Evolutionary conservation across 2,888 invertebrate genomes (phyloP).

Genomic region (Oscheius sp.): DNA sequence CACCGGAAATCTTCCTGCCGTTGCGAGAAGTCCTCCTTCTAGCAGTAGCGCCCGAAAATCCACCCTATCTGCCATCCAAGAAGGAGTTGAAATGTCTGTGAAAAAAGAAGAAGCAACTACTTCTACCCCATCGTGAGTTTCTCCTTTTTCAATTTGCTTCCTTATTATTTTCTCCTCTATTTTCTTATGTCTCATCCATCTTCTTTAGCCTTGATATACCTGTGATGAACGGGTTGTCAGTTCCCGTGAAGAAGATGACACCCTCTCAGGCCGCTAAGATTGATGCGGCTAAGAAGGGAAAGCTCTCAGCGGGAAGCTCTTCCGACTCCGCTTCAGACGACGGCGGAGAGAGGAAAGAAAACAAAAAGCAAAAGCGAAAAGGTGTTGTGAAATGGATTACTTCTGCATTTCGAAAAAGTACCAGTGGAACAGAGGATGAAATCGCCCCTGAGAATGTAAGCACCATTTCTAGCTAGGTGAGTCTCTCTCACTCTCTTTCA

Average conservation of each 20-base stretch:
- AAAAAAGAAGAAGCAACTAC: slow-evolving; percentile 6
- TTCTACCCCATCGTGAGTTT: background rate
- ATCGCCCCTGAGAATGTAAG: slow-evolving; percentile 37
- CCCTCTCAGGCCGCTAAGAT: slow-evolving; percentile 28
- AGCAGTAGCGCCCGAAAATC: slow-evolving; percentile 42
- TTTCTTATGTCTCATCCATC: slow-evolving; percentile 8
- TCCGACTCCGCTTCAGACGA: slow-evolving; percentile 28
- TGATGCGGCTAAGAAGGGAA: slow-evolving; percentile 24
- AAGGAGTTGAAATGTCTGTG: slow-evolving; percentile 55
- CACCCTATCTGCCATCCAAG: slow-evolving; percentile 56
- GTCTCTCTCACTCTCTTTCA: background rate
- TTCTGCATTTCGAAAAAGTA: slow-evolving; percentile 39
- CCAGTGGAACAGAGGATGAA: slow-evolving; percentile 20
- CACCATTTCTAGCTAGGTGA: slow-evolving; percentile 45
- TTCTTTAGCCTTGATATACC: background rate
- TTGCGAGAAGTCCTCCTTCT: slow-evolving; percentile 39
- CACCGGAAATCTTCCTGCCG: slow-evolving; percentile 51
- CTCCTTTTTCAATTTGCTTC: background rate
- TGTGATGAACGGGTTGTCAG: slow-evolving; percentile 12
- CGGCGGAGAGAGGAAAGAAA: slow-evolving; percentile 34
- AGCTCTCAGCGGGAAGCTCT: slow-evolving; percentile 10
- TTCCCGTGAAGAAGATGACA: slow-evolving; percentile 29
- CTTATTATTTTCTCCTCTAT: background rate
- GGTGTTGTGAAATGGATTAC: slow-evolving; percentile 50
- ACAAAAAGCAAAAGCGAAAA: slow-evolving; percentile 33